Conservation (phyloP, 1,140 invertebrate genomes). For the Nasonia longicornis region DNA sequence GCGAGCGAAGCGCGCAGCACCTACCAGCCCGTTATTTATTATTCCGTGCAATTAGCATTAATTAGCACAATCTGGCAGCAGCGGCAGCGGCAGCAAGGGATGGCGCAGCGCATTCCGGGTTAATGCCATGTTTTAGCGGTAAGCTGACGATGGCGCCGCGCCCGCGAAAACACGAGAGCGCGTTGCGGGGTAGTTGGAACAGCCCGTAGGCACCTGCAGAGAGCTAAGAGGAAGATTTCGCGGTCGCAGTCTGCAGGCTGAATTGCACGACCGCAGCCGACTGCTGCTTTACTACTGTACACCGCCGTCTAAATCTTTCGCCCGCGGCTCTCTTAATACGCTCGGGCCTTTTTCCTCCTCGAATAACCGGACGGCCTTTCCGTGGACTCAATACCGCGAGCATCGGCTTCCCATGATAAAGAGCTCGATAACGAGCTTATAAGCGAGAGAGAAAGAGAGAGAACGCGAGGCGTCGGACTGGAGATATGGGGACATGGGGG, state of each 20-base stretch:
- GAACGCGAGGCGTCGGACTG: neutral
- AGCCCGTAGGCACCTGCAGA: neutral
- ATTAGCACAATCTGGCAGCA: conserved; percentile 61
- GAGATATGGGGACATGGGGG: neutral
- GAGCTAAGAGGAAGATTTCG: conserved; percentile 42
- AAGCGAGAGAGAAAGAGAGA: neutral
- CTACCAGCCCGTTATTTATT: conserved; percentile 59
- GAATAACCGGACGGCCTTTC: no score
- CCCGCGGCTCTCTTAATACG: conserved; percentile 25
- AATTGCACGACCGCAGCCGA: conserved; percentile 37
- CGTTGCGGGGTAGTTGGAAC: neutral
- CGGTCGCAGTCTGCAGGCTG: conserved; percentile 19
- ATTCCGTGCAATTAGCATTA: conserved; percentile 65
- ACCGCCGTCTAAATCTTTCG: conserved; percentile 36
- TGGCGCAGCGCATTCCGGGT: neutral
- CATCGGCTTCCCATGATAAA: neutral
- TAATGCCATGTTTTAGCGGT: conserved; percentile 51
- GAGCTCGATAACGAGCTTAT: neutral
- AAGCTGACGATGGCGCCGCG: conserved; percentile 41
- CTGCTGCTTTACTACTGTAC: neutral
- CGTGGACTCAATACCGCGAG: neutral
- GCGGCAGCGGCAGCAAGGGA: conserved; percentile 11
- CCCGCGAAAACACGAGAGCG: neutral
- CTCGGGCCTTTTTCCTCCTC: neutral
- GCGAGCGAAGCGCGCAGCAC: neutral